A percentile compares a stretch with the other conserved stretches of the same genome.
These are phyloP conservation scores for Diachasma alloeum DNA, from an alignment of 1,140 invertebrate species.

Conservation along the genomic window DNA sequence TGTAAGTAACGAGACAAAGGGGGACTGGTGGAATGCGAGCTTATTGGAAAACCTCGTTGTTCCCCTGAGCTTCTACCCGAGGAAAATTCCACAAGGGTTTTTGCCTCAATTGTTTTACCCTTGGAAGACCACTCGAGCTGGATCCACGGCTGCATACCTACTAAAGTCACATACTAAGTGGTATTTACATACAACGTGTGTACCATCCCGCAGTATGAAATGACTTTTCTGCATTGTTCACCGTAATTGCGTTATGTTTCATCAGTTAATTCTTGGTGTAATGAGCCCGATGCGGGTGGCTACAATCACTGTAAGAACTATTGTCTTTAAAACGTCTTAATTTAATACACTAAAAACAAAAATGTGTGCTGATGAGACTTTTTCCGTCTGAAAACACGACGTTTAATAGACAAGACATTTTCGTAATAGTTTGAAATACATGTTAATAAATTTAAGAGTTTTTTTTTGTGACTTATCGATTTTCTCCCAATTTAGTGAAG, in stretches of 20 bases:
- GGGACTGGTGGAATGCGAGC: neutral
- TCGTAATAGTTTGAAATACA: too few relatives aligned
- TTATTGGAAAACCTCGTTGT: slow-evolving; percentile 9
- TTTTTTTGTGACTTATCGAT: too few relatives aligned
- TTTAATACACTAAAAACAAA: too few relatives aligned
- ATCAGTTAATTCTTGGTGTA: neutral
- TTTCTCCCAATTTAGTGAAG: too few relatives aligned
- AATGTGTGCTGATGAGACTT: too few relatives aligned
- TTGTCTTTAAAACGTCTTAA: too few relatives aligned
- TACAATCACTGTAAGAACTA: too few relatives aligned
- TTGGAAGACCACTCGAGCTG: slow-evolving; percentile 1
- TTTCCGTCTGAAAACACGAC: too few relatives aligned
- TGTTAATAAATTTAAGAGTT: too few relatives aligned
- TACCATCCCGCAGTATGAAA: neutral
- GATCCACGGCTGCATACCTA: neutral
- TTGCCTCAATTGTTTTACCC: slow-evolving; percentile 9
- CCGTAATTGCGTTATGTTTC: neutral
- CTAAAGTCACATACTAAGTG: neutral
- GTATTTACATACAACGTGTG: slow-evolving; percentile 1
- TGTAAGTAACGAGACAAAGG: neutral
- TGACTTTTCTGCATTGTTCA: neutral
- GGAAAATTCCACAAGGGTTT: slow-evolving; percentile 4
- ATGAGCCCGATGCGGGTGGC: too few relatives aligned
- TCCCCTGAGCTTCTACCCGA: neutral
- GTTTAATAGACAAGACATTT: too few relatives aligned